Conservation (phyloP, 2,888 invertebrate genomes). For the Epirrhoe alternata region DNA sequence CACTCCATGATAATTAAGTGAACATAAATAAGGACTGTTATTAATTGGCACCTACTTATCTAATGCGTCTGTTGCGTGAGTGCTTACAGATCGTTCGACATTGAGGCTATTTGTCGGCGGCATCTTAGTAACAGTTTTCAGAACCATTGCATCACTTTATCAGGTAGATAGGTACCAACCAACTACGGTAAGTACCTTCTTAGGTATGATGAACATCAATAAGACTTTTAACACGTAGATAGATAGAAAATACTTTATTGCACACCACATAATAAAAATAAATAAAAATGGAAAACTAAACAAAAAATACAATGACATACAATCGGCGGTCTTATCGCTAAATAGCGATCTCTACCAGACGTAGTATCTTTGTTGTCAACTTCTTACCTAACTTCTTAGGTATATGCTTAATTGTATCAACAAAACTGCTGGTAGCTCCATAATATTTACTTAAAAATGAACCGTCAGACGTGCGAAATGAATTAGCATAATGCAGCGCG, state of each 20-base stretch:
- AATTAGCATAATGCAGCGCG: slow-evolving; percentile 16
- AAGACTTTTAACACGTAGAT: too few species aligned
- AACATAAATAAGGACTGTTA: slow-evolving; percentile 5
- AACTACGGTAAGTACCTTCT: too few species aligned
- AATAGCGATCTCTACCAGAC: too few species aligned
- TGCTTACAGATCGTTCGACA: background rate
- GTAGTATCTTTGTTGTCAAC: too few species aligned
- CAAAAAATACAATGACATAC: too few species aligned
- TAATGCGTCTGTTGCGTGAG: slow-evolving; percentile 12
- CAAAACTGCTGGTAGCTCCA: background rate
- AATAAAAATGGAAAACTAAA: too few species aligned
- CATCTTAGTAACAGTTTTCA: background rate
- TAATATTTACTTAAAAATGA: background rate
- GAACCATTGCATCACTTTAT: background rate
- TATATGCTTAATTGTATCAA: background rate
- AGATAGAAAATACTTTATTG: too few species aligned
- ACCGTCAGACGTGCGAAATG: background rate
- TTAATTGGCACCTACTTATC: background rate
- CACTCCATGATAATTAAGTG: slow-evolving; percentile 1
- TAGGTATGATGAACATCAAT: too few species aligned
- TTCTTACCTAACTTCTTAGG: too few species aligned
- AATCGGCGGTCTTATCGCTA: too few species aligned
- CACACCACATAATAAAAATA: too few species aligned
- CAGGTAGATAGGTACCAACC: too few species aligned
- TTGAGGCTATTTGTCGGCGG: background rate